Evolutionary conservation across 2,888 invertebrate species (phyloP).

Genomic region (Tricholauxania praeusta): DNA sequence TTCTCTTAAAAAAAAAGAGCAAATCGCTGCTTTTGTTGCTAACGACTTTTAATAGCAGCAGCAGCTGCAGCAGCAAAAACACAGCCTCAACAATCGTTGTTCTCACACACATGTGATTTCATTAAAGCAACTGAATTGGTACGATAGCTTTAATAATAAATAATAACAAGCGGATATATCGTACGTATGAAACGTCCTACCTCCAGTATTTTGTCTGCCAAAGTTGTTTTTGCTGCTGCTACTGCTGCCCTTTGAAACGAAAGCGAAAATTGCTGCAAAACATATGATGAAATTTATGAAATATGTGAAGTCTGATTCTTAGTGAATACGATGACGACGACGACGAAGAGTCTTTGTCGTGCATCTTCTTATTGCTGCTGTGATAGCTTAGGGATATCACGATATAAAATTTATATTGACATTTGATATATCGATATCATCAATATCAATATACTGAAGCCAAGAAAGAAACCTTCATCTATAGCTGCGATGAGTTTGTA

Average conservation of each 20-base stretch:
- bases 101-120: too few species aligned
- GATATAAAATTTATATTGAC: too few species aligned
- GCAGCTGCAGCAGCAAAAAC: too few species aligned
- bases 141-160: constrained; percentile 13
- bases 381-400: not conserved
- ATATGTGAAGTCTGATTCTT: constrained; percentile 16
- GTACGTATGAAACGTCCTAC: not conserved
- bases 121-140: constrained; percentile 1
- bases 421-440: too few species aligned
- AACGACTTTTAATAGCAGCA: too few species aligned
- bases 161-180: constrained; percentile 17
- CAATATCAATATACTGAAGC: too few species aligned
- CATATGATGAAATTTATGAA: constrained; percentile 17
- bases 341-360: not conserved
- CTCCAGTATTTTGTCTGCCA: not conserved
- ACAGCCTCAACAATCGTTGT: too few species aligned
- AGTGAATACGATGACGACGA: not conserved
- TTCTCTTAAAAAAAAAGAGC: too few species aligned
- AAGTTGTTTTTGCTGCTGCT: not conserved
- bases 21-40: too few species aligned
- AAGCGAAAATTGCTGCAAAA: constrained; percentile 29
- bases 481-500: too few species aligned
- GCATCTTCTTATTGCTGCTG: not conserved
- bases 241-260: constrained; percentile 13
- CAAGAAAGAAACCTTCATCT: too few species aligned